Percentiles rank a stretch among this genome's conserved stretches.
phyloP scores from a whole-genome alignment of 2,113 vertebrate genomes.

The Strigops habroptila region DNA sequence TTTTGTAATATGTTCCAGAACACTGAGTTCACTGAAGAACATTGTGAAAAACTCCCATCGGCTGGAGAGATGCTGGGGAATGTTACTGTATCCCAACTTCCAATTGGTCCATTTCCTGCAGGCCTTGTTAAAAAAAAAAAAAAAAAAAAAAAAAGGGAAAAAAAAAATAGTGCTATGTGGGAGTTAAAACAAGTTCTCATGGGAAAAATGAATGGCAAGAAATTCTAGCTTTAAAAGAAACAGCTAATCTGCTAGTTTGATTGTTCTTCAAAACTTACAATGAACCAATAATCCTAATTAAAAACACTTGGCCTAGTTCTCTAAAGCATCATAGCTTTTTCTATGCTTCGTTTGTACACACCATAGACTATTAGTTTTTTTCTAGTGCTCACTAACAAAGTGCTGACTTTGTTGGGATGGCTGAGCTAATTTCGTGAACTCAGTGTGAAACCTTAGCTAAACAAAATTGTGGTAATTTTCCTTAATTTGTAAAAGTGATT shows the following conservation, averaged over 20 bases:
- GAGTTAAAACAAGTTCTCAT: conserved; percentile 81
- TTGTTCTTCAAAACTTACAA: conserved; percentile 85
- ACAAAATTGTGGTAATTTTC: conserved; percentile 86
- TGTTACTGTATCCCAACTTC: conserved; percentile 79
- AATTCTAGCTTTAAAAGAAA: conserved; percentile 82
- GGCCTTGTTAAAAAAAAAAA: conserved; percentile 64
- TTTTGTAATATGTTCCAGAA: conserved; percentile 86
- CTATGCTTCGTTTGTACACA: conserved; percentile 81
- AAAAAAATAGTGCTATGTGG: conserved; percentile 71
- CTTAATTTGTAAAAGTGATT: conserved; percentile 88
- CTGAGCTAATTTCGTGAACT: conserved; percentile 84
- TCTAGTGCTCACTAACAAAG: conserved; percentile 79
- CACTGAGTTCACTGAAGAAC: conserved; percentile 78
- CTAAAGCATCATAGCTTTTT: conserved; percentile 79
- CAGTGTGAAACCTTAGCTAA: conserved; percentile 85
- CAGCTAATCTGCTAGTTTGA: conserved; percentile 84
- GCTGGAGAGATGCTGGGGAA: conserved; percentile 75
- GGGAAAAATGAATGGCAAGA: conserved; percentile 84
- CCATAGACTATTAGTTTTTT: conserved; percentile 78
- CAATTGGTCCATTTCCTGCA: conserved; percentile 80
- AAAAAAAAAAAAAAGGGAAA: background rate
- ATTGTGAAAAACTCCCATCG: conserved; percentile 79
- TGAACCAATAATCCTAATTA: conserved; percentile 86
- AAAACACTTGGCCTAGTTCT: conserved; percentile 83
- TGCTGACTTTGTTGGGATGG: conserved; percentile 83